phyloP scores from a whole-genome alignment of 2,797 vertebrate genomes.

The Pseudomugil tenellus region DNA sequence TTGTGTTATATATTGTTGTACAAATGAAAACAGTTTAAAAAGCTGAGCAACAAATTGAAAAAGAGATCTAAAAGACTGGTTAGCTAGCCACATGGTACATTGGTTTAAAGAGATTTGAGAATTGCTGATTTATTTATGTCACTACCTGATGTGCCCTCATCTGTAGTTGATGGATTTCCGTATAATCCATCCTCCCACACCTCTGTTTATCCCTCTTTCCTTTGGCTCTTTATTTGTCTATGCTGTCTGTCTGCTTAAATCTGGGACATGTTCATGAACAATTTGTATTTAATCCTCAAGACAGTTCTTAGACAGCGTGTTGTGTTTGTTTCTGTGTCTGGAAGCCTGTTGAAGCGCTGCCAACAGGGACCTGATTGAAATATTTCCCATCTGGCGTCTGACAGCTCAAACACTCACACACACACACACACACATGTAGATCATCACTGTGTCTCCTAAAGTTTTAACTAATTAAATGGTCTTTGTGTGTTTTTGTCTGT shows the following conservation, averaged over 20 bases:
- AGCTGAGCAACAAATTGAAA: too few relatives aligned
- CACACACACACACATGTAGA: neutral
- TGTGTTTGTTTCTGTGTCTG: slow-evolving; percentile 10
- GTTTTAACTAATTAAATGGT: slow-evolving; percentile 9
- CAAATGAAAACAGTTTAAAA: too few relatives aligned
- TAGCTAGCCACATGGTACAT: neutral
- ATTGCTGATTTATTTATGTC: neutral
- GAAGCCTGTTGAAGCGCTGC: neutral
- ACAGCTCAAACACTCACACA: slow-evolving; percentile 3
- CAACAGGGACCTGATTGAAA: slow-evolving; percentile 19
- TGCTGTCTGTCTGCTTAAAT: slow-evolving; percentile 16
- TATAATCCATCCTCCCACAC: neutral
- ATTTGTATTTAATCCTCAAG: slow-evolving; percentile 55
- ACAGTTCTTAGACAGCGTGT: slow-evolving; percentile 22
- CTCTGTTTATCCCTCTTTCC: neutral
- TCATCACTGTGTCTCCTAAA: neutral
- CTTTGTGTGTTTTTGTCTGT: slow-evolving; percentile 55
- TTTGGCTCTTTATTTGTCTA: neutral
- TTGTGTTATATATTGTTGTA: too few relatives aligned
- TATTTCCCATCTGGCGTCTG: slow-evolving; percentile 43
- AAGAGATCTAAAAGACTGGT: too few relatives aligned
- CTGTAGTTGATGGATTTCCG: neutral
- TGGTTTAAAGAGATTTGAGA: neutral
- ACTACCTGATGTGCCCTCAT: neutral
- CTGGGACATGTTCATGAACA: slow-evolving; percentile 21